Evolutionary conservation across 1,140 invertebrate genomes (phyloP).

Genomic region (Drosophila sp.): DNA sequence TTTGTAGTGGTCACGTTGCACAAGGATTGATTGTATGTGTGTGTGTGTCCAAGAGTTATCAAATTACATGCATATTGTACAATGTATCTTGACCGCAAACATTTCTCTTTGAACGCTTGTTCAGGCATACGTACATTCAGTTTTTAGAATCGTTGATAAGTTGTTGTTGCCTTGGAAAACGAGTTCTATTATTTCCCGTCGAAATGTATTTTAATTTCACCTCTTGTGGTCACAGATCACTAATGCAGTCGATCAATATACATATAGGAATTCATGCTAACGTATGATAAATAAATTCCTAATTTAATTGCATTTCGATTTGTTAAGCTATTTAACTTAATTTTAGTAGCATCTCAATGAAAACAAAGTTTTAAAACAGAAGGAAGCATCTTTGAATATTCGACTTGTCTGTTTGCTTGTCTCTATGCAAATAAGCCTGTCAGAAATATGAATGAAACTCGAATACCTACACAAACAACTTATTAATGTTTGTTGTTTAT

Average conservation of each 20-base stretch:
- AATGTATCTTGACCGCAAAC: slow-evolving; percentile 2
- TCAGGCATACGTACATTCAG: slow-evolving; percentile 36
- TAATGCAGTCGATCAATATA: slow-evolving; percentile 4
- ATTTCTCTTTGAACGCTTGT: slow-evolving; percentile 5
- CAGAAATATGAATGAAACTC: slow-evolving; percentile 5
- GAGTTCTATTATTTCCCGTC: slow-evolving; percentile 11
- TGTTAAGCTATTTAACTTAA: background rate
- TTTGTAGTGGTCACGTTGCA: slow-evolving; percentile 49
- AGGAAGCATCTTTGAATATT: slow-evolving; percentile 2
- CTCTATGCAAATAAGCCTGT: background rate
- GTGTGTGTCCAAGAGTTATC: slow-evolving; percentile 9
- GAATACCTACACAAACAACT: background rate
- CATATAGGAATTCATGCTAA: slow-evolving; percentile 6
- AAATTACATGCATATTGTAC: slow-evolving; percentile 11
- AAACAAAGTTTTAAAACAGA: background rate
- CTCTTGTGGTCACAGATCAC: background rate
- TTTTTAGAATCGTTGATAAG: slow-evolving; percentile 6
- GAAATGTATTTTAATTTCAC: background rate
- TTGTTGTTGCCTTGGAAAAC: slow-evolving; percentile 7
- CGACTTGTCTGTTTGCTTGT: background rate
- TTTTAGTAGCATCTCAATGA: too few relatives aligned
- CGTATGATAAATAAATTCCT: background rate
- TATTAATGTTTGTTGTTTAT: background rate
- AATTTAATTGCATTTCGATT: background rate
- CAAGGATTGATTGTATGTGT: slow-evolving; percentile 15